Evolutionary conservation across 2,113 vertebrate species (phyloP).

Genomic region (Pungitius pungitius): DNA sequence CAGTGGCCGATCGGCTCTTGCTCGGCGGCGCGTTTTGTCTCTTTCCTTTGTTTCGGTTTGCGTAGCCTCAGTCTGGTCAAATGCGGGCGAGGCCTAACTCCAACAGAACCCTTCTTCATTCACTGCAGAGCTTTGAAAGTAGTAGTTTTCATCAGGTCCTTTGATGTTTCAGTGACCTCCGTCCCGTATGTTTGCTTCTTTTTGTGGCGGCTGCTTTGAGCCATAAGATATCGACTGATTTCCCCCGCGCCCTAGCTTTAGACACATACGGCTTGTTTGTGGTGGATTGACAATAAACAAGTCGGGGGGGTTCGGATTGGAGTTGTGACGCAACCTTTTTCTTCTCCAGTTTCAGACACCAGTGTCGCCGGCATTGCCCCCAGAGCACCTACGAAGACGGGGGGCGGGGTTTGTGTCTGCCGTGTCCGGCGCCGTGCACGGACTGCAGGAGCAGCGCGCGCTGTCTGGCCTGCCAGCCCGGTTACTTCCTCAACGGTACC

Average conservation of each 20-base stretch:
- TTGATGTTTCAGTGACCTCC: conserved; percentile 44
- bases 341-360: conserved; percentile 77
- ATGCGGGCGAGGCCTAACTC: conserved; percentile 10
- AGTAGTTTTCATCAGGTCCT: conserved; percentile 25
- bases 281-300: background rate
- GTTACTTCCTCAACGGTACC: conserved; percentile 80
- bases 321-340: conserved; percentile 30
- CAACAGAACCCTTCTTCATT: conserved; percentile 19
- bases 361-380: conserved; percentile 82
- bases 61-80: conserved; percentile 13
- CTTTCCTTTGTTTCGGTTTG: conserved; percentile 41
- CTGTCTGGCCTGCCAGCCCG: conserved; percentile 80
- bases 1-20: conserved; percentile 39
- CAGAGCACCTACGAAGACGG: conserved; percentile 78
- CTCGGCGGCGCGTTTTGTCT: conserved; percentile 26
- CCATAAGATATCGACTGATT: background rate
- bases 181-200: conserved; percentile 43
- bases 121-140: conserved; percentile 37
- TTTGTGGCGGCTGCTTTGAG: background rate
- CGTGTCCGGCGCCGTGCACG: conserved; percentile 76
- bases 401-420: conserved; percentile 70
- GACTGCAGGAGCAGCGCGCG: conserved; percentile 78
- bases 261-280: conserved; percentile 3
- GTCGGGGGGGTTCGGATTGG: background rate
- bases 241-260: background rate